Evolutionary conservation across 2,797 vertebrate species (phyloP), one percentile per base, ranked within the genome.

Genomic region (Peromyscus attwateri): DNA sequence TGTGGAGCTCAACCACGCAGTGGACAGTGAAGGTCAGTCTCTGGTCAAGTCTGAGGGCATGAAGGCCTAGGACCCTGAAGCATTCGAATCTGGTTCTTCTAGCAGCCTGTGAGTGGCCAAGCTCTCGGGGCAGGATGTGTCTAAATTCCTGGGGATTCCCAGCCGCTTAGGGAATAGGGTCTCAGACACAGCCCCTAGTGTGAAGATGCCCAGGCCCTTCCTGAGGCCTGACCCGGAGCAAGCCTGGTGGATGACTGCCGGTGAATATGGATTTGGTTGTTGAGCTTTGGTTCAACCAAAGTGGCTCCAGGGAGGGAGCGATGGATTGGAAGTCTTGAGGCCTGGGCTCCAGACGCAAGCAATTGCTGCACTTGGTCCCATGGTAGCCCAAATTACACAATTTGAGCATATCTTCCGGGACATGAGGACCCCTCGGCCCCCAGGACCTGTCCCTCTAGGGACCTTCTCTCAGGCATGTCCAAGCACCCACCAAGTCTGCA

Each of bases 1-100:
- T 0, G 96, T 98, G 95, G 98, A 99, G 1, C 19, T 85, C 88
- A 98, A 93, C 1, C 98, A 96, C 0, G 95, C 97, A 0, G 98
- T 98, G 85, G 99, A 98, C 77, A 97, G 96, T 37, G 97, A 97
- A 0, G 99, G 99, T 98, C 92, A 97, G 98, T 64, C 27, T 75
- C 1, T 17, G 43, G 52, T 40, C 19, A 0, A 1, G 75, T 85
- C 34, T 1, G 43, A 21, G 13, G 49, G 34, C 0, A 4, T 52
- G 3, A 64, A 73, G 37, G 10, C 29, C 55, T 52, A 23, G 64
- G 19, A 75, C 40, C 17, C 77, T 14, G 5, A 27, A 34, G 34
- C 37, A 70, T 11, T 12, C 16, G n/a, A 87, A 76, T 11, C 64
- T 9, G 27, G 12, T 31, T 55, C 83, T 52, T 60, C 31, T 46